Conservation (phyloP, 2,888 invertebrate genomes). For the Drosophila mettleri region DNA sequence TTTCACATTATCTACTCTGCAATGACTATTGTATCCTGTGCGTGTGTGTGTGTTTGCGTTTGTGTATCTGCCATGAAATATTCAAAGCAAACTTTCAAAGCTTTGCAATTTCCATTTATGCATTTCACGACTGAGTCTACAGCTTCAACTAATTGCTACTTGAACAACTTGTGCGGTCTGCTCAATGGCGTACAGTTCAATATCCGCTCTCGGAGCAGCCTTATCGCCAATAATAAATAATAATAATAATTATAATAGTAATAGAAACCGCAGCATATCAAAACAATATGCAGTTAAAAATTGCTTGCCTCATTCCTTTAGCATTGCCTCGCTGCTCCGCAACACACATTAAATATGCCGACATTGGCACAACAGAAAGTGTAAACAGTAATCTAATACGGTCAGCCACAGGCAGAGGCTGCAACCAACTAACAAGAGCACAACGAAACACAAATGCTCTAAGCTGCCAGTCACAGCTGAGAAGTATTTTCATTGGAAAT, state of each 20-base stretch:
- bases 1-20: conserved; percentile 42
- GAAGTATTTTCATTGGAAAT: no score
- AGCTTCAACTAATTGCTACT: conserved; percentile 66
- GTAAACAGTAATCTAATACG: conserved; percentile 66
- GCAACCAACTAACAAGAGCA: not conserved
- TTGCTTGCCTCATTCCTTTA: conserved; percentile 5
- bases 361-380: conserved; percentile 45
- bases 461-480: no score
- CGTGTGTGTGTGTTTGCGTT: conserved; percentile 6
- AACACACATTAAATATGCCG: conserved; percentile 30
- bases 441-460: conserved; percentile 32
- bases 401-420: conserved; percentile 2
- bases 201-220: conserved; percentile 43
- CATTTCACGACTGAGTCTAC: conserved; percentile 37
- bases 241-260: conserved; percentile 8
- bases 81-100: conserved; percentile 57
- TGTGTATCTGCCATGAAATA: conserved; percentile 64
- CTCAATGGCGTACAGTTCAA: conserved; percentile 54
- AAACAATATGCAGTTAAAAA: conserved; percentile 29
- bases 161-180: conserved; percentile 58
- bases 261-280: conserved; percentile 37
- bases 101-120: conserved; percentile 34
- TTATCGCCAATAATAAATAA: conserved; percentile 26
- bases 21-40: conserved; percentile 48
- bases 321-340: conserved; percentile 12